Evolutionary conservation across 2,888 invertebrate species (phyloP).

Genomic region (Congeria kusceri): DNA sequence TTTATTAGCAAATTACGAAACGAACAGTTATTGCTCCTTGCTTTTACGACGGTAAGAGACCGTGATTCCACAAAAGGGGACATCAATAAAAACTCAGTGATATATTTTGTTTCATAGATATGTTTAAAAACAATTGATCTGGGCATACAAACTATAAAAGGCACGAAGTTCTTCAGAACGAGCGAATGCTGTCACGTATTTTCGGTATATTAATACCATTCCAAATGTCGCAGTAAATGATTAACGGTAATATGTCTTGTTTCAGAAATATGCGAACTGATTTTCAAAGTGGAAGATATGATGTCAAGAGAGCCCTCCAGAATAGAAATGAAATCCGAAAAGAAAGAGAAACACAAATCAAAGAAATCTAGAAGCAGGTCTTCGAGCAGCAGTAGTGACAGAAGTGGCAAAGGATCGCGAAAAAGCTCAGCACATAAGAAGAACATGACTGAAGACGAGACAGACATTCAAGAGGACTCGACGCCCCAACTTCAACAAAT

Average conservation of each 20-base stretch:
- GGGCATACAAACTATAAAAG: too few species aligned
- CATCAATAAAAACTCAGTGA: background rate
- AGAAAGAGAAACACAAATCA: background rate
- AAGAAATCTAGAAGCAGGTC: slow-evolving; percentile 3
- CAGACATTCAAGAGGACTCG: background rate
- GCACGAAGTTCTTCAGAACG: too few species aligned
- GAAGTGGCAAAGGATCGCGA: background rate
- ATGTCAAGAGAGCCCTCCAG: slow-evolving; percentile 14
- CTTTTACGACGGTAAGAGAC: too few species aligned
- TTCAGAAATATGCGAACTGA: slow-evolving; percentile 16
- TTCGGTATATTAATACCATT: too few species aligned
- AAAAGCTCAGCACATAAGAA: background rate
- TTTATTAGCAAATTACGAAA: too few species aligned
- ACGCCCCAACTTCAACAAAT: background rate
- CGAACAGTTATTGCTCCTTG: too few species aligned
- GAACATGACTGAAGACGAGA: background rate
- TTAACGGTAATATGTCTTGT: background rate
- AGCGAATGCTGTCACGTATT: too few species aligned
- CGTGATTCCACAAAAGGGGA: too few species aligned
- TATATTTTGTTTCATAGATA: background rate
- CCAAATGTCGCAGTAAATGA: too few species aligned
- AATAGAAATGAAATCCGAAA: slow-evolving; percentile 1
- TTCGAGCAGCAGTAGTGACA: background rate
- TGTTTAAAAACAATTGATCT: too few species aligned
- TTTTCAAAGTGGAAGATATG: slow-evolving; percentile 18